Evolutionary conservation across 2,113 vertebrate genomes (phyloP), one percentile per base, ranked within the genome.

Genomic region (Laterallus jamaicensis): DNA sequence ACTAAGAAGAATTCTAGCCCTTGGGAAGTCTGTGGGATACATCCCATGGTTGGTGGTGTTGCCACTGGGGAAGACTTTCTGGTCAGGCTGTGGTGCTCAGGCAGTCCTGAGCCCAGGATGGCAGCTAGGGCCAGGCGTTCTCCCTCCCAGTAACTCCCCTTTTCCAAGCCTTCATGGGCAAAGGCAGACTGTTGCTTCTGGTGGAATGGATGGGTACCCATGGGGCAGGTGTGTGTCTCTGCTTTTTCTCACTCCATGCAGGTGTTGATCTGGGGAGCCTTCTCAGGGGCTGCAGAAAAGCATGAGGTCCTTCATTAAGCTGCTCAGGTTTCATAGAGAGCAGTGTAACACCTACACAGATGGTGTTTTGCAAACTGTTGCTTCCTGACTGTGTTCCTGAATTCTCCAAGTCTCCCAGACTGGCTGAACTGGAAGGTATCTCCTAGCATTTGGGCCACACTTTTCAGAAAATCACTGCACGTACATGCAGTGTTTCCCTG

Each of bases 401-500:
- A 52, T 68, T 58, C 24, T 68, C 60, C 19, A 28, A 50, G 25
- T 87, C 29, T 60, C 47, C 49, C 21, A 49, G 44, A 47, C 37
- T 31, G 81, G 56, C 75, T 83, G 79, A 75, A 35, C 82, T 80
- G 75, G 29, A 84, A 94, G 37, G 19, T 55, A 5, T 11, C 64
- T 94, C 26, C 42, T 47, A 56, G 54, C 15, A 8, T 62, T 71
- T 77, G 8, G 73, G 44, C 39, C 58, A 9, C 11, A 0, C 37
- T 78, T 70, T 86, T 73, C 56, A 52, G 86, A 42, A 42, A 78
- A 50, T 75, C 0, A 0, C 29, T 0, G 0, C 0, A 1, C 37
- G 5, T 24, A 22, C 6, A 6, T 3, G 0, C 1, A 25, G 49
- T 78, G 35, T 10, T 91, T 82, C 64, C 44, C 42, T 22, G 15